Conservation (phyloP, 2,113 vertebrate genomes). For the Thalassoma bifasciatum region DNA sequence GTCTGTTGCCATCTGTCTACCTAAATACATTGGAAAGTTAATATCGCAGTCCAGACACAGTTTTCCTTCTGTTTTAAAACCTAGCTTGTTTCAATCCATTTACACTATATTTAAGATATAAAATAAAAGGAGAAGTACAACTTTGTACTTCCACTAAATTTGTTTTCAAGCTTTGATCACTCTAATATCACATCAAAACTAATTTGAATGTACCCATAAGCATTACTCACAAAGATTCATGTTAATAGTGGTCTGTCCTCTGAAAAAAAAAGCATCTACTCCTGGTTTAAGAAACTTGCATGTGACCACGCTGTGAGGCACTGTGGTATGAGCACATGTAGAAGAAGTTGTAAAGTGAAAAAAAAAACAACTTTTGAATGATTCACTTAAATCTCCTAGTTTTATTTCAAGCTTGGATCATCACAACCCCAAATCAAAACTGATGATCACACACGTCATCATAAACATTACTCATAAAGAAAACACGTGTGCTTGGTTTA, state of each 20-base stretch:
- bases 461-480: not conserved
- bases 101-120: not conserved
- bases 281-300: not conserved
- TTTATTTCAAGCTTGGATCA: not conserved
- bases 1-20: constrained; percentile 46
- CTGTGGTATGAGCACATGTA: too few species aligned
- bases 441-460: not conserved
- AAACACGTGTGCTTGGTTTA: not conserved
- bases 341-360: not conserved
- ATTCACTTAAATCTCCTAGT: not conserved
- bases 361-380: not conserved
- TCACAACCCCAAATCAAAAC: not conserved
- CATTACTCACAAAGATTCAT: not conserved
- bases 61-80: constrained; percentile 6
- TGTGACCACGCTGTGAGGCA: not conserved
- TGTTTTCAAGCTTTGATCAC: too few species aligned
- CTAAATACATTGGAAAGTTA: constrained; percentile 40
- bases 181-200: too few species aligned
- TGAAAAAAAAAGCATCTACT: not conserved
- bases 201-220: not conserved
- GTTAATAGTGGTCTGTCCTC: not conserved
- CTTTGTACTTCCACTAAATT: not conserved
- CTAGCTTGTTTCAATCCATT: not conserved
- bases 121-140: not conserved
- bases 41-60: constrained; percentile 35